phyloP scores from a whole-genome alignment of 2,888 invertebrate genomes.

The Girardia tigrina region DNA sequence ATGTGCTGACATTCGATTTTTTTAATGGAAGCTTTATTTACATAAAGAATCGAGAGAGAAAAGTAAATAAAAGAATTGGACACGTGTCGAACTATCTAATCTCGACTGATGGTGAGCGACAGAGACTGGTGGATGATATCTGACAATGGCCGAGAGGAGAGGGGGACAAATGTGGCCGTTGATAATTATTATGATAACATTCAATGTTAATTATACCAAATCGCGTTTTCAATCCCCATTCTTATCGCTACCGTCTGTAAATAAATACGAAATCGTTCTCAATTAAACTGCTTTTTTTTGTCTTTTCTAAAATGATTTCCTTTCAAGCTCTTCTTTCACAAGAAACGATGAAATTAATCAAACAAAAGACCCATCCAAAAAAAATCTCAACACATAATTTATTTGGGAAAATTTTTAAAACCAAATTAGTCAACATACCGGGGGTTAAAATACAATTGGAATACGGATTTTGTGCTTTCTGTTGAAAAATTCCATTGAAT shows the following conservation, averaged over 20 bases:
- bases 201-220: not conserved
- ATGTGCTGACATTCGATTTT: not conserved
- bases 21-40: not conserved
- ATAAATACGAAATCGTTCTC: not conserved
- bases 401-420: not conserved
- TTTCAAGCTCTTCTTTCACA: no score
- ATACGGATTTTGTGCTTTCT: not conserved
- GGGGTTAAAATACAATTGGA: not conserved
- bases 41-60: not conserved
- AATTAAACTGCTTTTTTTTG: not conserved
- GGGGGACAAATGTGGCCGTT: not conserved
- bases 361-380: not conserved
- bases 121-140: not conserved
- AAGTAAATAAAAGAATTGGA: not conserved
- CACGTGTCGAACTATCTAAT: constrained; percentile 18
- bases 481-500: not conserved
- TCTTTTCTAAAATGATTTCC: not conserved
- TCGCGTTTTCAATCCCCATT: not conserved
- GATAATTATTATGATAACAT: constrained; percentile 6
- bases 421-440: not conserved
- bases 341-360: no score
- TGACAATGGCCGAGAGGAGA: not conserved
- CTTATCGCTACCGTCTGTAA: constrained; percentile 23
- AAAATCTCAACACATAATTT: not conserved
- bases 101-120: constrained; percentile 11